Evolutionary conservation across 2,888 invertebrate species (phyloP).

Genomic region (Tortricodes alternella): DNA sequence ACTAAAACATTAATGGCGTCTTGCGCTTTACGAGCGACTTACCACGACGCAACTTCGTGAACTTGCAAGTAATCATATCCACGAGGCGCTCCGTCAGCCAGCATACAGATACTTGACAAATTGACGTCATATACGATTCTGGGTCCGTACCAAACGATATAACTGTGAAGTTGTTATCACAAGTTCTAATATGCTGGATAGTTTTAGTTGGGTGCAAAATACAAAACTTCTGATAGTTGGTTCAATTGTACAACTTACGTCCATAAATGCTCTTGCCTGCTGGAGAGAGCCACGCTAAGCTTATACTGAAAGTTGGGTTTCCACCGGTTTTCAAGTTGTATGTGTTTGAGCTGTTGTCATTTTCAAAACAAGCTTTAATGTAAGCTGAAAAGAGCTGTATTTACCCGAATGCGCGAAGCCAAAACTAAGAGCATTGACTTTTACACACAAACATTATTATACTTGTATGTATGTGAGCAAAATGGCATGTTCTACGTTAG

Average conservation of each 20-base stretch:
- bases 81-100: slow-evolving; percentile 35
- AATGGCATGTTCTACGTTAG: too few relatives aligned
- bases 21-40: slow-evolving; percentile 55
- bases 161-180: slow-evolving; percentile 4
- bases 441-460: too few relatives aligned
- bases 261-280: slow-evolving; percentile 36
- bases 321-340: not conserved
- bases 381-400: too few relatives aligned
- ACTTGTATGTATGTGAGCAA: too few relatives aligned
- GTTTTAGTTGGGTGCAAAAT: slow-evolving; percentile 12
- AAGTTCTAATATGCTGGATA: slow-evolving; percentile 3
- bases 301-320: slow-evolving; percentile 17
- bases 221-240: slow-evolving; percentile 4
- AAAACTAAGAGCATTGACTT: too few relatives aligned
- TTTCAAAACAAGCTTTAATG: too few relatives aligned
- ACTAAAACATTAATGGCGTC: slow-evolving; percentile 60
- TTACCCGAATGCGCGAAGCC: too few relatives aligned
- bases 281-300: slow-evolving; percentile 25
- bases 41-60: slow-evolving; percentile 49
- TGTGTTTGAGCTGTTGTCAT: not conserved
- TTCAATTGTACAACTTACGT: slow-evolving; percentile 25
- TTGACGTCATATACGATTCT: slow-evolving; percentile 8
- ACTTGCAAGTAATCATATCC: slow-evolving; percentile 60
- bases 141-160: not conserved
- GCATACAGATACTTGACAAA: slow-evolving; percentile 3